phyloP scores from a whole-genome alignment of 2,888 invertebrate genomes.

The Cantharis nigra region DNA sequence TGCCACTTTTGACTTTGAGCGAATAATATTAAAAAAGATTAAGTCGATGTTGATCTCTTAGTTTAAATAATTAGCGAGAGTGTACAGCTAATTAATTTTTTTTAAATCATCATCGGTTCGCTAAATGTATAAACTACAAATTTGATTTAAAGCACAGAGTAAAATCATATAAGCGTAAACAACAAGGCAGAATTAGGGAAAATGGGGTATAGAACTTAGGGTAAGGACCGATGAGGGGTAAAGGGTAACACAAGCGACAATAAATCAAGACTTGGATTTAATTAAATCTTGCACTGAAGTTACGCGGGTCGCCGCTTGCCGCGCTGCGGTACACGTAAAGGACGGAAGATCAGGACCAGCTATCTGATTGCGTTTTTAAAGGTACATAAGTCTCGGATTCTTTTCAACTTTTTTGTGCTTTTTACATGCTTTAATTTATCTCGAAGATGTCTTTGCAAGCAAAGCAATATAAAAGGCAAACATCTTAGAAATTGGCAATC shows the following conservation, averaged over 20 bases:
- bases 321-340: slow-evolving; percentile 51
- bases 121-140: neutral
- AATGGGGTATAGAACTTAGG: slow-evolving; percentile 35
- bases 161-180: slow-evolving; percentile 41
- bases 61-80: neutral
- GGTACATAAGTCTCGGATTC: slow-evolving; percentile 14
- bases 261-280: slow-evolving; percentile 62
- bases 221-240: slow-evolving; percentile 31
- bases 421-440: slow-evolving; percentile 19
- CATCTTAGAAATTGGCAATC: slow-evolving; percentile 38
- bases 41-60: neutral
- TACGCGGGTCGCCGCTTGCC: slow-evolving; percentile 58
- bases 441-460: slow-evolving; percentile 7
- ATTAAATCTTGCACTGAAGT: slow-evolving; percentile 62
- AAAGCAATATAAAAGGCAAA: slow-evolving; percentile 10
- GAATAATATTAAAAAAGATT: neutral
- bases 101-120: neutral
- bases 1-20: neutral
- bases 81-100: neutral
- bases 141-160: slow-evolving; percentile 28
- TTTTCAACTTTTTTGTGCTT: slow-evolving; percentile 14
- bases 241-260: slow-evolving; percentile 53
- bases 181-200: slow-evolving; percentile 35
- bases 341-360: slow-evolving; percentile 21
- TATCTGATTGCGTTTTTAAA: slow-evolving; percentile 30